Evolutionary conservation across 2,113 vertebrate species (phyloP).

Genomic region (Oncorhynchus mykiss): DNA sequence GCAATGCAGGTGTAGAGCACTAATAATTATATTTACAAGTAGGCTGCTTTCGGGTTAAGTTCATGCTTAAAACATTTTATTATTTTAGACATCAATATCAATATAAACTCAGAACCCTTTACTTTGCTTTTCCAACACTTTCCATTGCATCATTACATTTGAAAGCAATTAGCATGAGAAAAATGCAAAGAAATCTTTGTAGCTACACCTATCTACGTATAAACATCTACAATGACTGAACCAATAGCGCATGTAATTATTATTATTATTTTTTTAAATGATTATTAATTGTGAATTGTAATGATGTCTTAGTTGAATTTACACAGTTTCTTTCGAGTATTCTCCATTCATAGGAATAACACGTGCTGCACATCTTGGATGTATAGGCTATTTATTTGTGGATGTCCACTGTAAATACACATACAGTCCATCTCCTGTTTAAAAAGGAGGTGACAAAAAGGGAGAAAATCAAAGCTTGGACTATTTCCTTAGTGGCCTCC

Average conservation of each 20-base stretch:
- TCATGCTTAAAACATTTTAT: neutral
- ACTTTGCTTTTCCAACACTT: too few species aligned
- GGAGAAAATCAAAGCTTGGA: constrained; percentile 70
- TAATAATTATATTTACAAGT: neutral
- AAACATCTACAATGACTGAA: neutral
- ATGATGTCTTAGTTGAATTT: neutral
- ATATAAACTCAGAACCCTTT: neutral
- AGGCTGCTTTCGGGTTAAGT: neutral
- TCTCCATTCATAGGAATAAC: neutral
- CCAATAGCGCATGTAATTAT: neutral
- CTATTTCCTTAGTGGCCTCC: constrained; percentile 77
- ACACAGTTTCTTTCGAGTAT: constrained; percentile 1
- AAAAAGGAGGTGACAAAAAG: constrained; percentile 21
- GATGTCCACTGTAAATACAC: constrained; percentile 28
- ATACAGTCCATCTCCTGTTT: constrained; percentile 23
- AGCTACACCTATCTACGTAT: neutral
- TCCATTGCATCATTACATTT: neutral
- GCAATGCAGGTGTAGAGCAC: too few species aligned
- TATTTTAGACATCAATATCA: neutral
- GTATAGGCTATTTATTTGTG: constrained; percentile 19
- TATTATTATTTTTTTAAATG: neutral
- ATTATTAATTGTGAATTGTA: neutral
- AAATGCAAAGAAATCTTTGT: neutral
- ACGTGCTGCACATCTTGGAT: constrained; percentile 10
- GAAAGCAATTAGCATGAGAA: neutral